Percentiles rank a stretch among this genome's conserved stretches.
These are phyloP conservation scores for Solea solea DNA, from an alignment of 2,113 vertebrate genomes.

Conservation along the genomic window DNA sequence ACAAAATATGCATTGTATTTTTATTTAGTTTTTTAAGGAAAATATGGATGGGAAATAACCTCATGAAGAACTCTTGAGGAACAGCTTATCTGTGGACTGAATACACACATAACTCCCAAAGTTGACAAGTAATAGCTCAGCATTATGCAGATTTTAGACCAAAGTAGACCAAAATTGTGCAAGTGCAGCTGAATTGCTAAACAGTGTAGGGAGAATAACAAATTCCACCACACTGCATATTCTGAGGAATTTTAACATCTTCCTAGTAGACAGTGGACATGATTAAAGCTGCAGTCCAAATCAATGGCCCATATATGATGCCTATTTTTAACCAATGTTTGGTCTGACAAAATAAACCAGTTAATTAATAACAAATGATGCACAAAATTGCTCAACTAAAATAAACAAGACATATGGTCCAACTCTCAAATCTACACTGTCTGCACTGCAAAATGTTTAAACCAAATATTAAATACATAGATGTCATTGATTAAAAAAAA, in stretches of 20 bases:
- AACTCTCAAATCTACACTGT: too few species aligned
- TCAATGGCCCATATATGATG: too few species aligned
- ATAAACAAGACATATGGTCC: too few species aligned
- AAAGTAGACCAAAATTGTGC: slow-evolving; percentile 44
- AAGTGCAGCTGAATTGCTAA: slow-evolving; percentile 54
- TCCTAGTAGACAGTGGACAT: neutral
- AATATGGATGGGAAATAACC: neutral
- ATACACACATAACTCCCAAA: slow-evolving; percentile 37
- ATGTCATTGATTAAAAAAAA: too few species aligned
- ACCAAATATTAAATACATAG: too few species aligned
- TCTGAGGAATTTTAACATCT: neutral
- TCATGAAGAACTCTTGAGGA: slow-evolving; percentile 32
- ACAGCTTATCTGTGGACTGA: neutral
- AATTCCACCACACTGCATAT: neutral
- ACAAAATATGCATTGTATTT: neutral
- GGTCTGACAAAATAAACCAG: too few species aligned
- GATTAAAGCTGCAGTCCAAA: neutral
- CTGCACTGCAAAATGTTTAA: too few species aligned
- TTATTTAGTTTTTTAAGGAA: neutral
- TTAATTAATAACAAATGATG: too few species aligned
- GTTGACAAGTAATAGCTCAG: slow-evolving; percentile 45
- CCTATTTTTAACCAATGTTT: too few species aligned
- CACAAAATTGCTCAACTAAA: too few species aligned
- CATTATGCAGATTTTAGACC: slow-evolving; percentile 48
- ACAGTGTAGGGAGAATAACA: slow-evolving; percentile 11